A percentile compares a stretch with the other conserved stretches of the same genome.
Conservation (phyloP, 2,113 vertebrate species). For the Beaufortia kweichowensis region DNA sequence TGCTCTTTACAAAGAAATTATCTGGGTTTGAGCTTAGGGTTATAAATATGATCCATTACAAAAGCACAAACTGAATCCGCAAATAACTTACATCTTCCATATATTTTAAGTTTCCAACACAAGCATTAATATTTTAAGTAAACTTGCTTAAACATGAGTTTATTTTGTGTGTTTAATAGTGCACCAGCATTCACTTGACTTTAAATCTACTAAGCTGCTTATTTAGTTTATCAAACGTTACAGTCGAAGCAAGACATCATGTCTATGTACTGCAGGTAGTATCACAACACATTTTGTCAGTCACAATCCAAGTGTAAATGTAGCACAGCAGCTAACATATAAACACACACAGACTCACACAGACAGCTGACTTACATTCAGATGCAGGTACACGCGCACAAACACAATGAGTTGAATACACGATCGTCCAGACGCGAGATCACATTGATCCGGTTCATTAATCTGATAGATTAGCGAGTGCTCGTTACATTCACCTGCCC, state of each 20-base stretch:
- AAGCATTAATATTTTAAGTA: too few species aligned
- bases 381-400: not conserved
- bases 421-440: not conserved
- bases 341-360: slow-evolving; percentile 1
- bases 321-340: slow-evolving; percentile 11
- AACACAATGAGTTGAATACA: not conserved
- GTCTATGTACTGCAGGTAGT: not conserved
- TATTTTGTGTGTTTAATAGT: too few species aligned
- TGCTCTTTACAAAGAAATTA: too few species aligned
- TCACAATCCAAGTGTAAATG: not conserved
- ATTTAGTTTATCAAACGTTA: not conserved
- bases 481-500: not conserved
- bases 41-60: too few species aligned
- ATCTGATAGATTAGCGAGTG: not conserved
- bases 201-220: not conserved
- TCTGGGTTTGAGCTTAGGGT: too few species aligned
- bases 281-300: not conserved
- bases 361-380: not conserved
- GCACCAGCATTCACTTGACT: too few species aligned
- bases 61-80: too few species aligned
- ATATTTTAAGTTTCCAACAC: too few species aligned
- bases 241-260: not conserved
- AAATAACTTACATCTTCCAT: too few species aligned
- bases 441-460: not conserved
- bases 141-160: too few species aligned